phyloP scores from a whole-genome alignment of 2,113 vertebrate species.

The Columba janthina region DNA sequence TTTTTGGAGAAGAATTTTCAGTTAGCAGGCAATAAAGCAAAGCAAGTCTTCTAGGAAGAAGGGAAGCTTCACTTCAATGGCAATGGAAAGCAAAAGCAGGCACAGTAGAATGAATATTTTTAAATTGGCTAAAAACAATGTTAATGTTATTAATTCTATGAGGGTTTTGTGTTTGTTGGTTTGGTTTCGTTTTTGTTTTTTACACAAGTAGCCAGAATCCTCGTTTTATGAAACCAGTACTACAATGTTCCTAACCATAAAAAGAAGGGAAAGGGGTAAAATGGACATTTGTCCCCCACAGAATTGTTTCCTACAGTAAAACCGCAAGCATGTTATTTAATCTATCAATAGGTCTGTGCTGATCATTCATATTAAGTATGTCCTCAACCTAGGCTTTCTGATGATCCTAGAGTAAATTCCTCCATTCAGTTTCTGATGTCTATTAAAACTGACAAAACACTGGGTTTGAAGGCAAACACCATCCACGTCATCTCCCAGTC shows the following conservation, averaged over 20 bases:
- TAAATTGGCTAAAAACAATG: background rate
- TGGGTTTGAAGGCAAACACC: background rate
- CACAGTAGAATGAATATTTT: background rate
- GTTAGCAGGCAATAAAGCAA: background rate
- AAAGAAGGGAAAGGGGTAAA: background rate
- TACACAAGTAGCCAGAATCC: background rate
- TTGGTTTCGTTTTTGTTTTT: background rate
- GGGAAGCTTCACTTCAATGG: background rate
- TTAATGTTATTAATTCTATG: background rate
- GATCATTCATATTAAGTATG: background rate
- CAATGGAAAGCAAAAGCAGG: background rate
- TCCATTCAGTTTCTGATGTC: background rate
- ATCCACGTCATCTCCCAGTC: background rate
- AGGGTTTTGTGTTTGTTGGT: background rate
- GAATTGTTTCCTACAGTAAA: background rate
- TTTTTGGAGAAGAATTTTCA: background rate
- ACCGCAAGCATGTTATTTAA: background rate
- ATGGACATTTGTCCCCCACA: background rate
- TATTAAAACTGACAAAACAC: background rate
- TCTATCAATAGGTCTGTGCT: background rate
- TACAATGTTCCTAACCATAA: background rate
- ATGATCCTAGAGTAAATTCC: background rate
- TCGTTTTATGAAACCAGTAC: background rate
- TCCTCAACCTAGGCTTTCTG: background rate
- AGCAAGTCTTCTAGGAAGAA: background rate